Evolutionary conservation across 2,113 vertebrate species (phyloP).

Genomic region (Lamprologus tigripictilis): DNA sequence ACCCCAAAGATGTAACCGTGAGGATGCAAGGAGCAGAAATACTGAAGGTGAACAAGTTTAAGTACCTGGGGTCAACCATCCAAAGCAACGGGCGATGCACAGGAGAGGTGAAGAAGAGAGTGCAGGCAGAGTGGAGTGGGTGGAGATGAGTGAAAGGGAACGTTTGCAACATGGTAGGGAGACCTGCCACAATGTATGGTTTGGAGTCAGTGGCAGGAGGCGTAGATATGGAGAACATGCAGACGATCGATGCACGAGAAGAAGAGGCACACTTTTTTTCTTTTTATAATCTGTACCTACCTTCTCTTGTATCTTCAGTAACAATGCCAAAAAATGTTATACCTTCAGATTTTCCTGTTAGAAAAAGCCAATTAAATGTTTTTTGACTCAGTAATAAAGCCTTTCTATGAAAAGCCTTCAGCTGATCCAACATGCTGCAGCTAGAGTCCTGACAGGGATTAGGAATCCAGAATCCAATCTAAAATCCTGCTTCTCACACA

Average conservation of each 20-base stretch:
- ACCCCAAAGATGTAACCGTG: neutral
- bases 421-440: neutral
- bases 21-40: neutral
- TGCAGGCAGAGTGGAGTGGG: neutral
- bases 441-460: neutral
- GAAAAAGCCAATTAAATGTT: neutral
- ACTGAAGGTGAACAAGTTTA: neutral
- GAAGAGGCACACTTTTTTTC: neutral
- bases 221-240: neutral
- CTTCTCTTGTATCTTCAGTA: neutral
- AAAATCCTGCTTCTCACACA: neutral
- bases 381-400: neutral
- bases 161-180: neutral
- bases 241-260: accelerated
- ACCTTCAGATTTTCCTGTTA: neutral
- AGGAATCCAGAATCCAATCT: neutral
- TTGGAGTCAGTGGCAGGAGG: neutral
- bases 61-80: neutral
- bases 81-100: neutral
- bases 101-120: neutral
- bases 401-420: neutral
- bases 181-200: neutral
- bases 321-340: neutral
- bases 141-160: neutral
- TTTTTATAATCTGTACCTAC: neutral